Evolutionary conservation across 1,140 invertebrate species (phyloP).

Genomic region (Trichogramma pretiosum): DNA sequence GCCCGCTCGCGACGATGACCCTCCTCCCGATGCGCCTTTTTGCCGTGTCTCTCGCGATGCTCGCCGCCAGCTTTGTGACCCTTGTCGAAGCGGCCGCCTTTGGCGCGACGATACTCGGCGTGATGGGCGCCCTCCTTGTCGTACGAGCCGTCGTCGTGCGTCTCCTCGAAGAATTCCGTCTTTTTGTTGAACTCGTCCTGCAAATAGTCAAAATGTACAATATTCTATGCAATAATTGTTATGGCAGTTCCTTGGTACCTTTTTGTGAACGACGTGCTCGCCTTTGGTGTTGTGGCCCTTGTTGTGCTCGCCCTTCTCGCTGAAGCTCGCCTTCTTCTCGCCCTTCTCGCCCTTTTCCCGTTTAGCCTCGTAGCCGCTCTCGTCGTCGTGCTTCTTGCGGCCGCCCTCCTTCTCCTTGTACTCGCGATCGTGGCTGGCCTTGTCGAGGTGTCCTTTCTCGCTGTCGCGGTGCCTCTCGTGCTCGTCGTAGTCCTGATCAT

Average conservation of each 20-base stretch:
- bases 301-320: conserved; percentile 41
- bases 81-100: conserved; percentile 42
- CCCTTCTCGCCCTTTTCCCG: conserved; percentile 34
- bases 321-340: conserved; percentile 34
- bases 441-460: conserved; percentile 42
- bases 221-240: background rate
- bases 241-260: conserved; percentile 27
- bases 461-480: conserved; percentile 40
- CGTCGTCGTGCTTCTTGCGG: conserved; percentile 37
- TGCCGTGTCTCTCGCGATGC: conserved; percentile 43
- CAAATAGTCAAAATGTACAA: background rate
- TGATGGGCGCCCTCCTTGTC: conserved; percentile 40
- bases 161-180: conserved; percentile 46
- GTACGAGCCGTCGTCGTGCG: conserved; percentile 38
- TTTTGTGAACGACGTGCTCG: conserved; percentile 44
- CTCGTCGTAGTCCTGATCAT: conserved; percentile 25
- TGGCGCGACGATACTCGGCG: conserved; percentile 31
- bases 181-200: conserved; percentile 47
- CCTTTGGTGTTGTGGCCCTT: conserved; percentile 47
- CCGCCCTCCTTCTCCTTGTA: conserved; percentile 39
- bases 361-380: conserved; percentile 35
- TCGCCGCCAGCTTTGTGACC: no score
- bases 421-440: conserved; percentile 34
- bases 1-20: conserved; percentile 49
- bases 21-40: conserved; percentile 48